These are phyloP conservation scores for Heliothis virescens DNA, from an alignment of 1,140 invertebrate genomes.

Conservation along the genomic window DNA sequence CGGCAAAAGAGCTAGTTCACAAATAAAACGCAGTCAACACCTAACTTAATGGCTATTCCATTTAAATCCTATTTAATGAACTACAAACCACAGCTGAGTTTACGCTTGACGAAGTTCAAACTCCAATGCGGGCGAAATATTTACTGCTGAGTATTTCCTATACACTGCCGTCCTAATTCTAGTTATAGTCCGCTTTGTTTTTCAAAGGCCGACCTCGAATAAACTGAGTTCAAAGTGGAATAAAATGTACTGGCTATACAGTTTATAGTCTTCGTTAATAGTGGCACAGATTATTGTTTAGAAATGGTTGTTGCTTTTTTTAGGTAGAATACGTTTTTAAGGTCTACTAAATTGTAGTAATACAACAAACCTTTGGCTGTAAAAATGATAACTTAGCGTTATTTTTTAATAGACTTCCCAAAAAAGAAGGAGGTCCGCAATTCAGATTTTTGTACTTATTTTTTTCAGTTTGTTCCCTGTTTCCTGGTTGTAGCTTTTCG, in stretches of 20 bases:
- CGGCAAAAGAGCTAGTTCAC: neutral
- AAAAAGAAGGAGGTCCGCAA: too few species aligned
- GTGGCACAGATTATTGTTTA: neutral
- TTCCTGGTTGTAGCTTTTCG: too few species aligned
- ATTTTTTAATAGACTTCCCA: too few species aligned
- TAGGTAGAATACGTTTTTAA: too few species aligned
- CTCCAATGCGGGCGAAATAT: constrained; percentile 25
- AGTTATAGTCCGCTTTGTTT: constrained; percentile 32
- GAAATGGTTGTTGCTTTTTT: neutral
- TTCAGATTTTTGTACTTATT: too few species aligned
- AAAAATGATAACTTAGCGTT: too few species aligned
- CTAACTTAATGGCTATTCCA: neutral
- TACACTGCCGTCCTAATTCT: constrained; percentile 17
- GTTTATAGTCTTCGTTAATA: neutral
- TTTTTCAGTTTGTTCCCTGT: too few species aligned
- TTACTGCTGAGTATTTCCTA: constrained; percentile 23
- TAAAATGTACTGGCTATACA: constrained; percentile 10
- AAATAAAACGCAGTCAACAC: neutral
- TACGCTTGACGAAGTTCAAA: constrained; percentile 8
- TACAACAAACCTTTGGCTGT: too few species aligned
- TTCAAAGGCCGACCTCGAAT: constrained; percentile 16
- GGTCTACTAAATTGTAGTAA: too few species aligned
- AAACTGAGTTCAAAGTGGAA: constrained; percentile 3
- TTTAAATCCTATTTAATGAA: constrained; percentile 27
- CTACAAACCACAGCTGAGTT: constrained; percentile 5